Evolutionary conservation across 2,888 invertebrate species (phyloP).

Genomic region (Rhodophaea formosa): DNA sequence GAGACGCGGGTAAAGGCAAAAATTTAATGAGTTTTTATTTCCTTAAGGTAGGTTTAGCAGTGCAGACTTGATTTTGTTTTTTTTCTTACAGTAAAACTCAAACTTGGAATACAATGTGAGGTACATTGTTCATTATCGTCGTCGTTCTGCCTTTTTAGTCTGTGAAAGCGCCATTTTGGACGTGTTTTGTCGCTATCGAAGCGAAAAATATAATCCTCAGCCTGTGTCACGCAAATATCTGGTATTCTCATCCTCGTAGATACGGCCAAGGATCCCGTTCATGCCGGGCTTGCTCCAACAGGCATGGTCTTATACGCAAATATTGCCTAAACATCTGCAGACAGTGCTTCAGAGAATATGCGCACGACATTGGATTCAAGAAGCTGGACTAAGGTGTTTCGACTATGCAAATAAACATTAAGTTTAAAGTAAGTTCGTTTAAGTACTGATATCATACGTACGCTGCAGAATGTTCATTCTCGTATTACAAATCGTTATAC

Average conservation of each 20-base stretch:
- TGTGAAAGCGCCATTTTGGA: slow-evolving; percentile 63
- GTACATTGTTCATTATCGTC: too few species aligned
- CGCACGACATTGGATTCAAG: slow-evolving; percentile 99
- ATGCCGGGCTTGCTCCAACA: slow-evolving; percentile 98
- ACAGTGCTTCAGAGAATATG: slow-evolving; percentile 99
- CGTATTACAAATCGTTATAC: too few species aligned
- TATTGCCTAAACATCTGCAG: slow-evolving; percentile 98
- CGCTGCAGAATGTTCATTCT: too few species aligned
- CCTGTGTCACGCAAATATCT: slow-evolving; percentile 98
- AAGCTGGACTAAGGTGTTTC: slow-evolving; percentile 85
- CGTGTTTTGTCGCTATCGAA: slow-evolving; percentile 47
- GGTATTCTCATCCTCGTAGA: slow-evolving; percentile 98
- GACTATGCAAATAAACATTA: slow-evolving; percentile 54
- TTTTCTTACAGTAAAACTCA: not conserved
- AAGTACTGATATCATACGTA: too few species aligned
- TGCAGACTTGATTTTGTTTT: too few species aligned
- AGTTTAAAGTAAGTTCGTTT: slow-evolving; percentile 30
- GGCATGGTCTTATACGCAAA: slow-evolving; percentile 98
- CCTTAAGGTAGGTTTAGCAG: too few species aligned
- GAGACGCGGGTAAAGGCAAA: too few species aligned
- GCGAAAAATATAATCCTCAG: slow-evolving; percentile 53
- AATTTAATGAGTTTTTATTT: too few species aligned
- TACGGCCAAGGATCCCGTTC: slow-evolving; percentile 98
- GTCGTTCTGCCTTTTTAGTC: slow-evolving; percentile 51
- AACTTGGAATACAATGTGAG: not conserved